Base-by-base conservation (phyloP, 1,140 invertebrate species). In the Drosophila baimaii region DNA sequence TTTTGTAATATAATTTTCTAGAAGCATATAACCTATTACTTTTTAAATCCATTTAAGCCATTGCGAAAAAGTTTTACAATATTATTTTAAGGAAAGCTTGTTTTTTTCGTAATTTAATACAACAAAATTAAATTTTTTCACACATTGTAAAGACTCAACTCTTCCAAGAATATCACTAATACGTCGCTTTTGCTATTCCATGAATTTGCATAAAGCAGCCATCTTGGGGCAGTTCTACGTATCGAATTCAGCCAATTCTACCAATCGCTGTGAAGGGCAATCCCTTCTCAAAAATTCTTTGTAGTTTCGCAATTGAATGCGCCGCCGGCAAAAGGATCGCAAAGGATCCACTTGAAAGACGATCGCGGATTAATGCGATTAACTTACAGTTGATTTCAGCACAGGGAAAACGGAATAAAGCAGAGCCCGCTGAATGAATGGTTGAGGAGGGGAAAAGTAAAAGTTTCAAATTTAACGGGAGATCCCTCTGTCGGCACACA, bases 281-380 rank as follows among this genome's bases (percentile, higher is more conserved):
- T 61, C 23, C 71, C 46, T 65, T 49, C 25, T 25, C 21, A n/a
- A 29, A 23, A 23, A 35, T 46, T 46, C 31, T 33, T 71, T 43
- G 65, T 63, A 66, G 56, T 85, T 78, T 71, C 54, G 62, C 81
- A 78, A 85, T 43, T 77, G 77, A 84, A 70, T 80, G 68, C 56
- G 12, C 47, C n/a, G 59, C 59, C 66, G 58, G 57, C 61, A 85
- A 88, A 82, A 66, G 79, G 68, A 80, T 88, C 68, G 29, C 37
- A 25, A 15, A 47, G 71, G 58, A 66, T 68, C 65, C 79, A 83
- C 83, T 88, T 86, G 83, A 86, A 86, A 86, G 86, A 66, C 77
- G 83, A 86, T 86, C 83, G 80, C 79, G 72, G 83, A 86, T 86
- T 86, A 86, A 86, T 86, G 83, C 68, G 83, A 86, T 86, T 86